Evolutionary conservation across 2,888 invertebrate species (phyloP).

Genomic region (Napeogenes sylphis): DNA sequence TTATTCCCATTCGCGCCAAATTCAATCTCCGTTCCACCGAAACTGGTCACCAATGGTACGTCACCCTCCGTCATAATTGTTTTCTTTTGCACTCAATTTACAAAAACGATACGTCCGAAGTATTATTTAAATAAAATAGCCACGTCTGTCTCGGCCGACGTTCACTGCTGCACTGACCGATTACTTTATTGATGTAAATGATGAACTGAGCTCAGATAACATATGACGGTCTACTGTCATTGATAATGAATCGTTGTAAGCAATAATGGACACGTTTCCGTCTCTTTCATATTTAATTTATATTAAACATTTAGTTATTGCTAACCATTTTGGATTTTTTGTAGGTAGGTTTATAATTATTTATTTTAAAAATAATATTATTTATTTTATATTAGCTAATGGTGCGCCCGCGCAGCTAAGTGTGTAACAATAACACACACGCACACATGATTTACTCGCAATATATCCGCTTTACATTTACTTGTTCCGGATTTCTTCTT

Average conservation of each 20-base stretch:
- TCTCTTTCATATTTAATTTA: slow-evolving; percentile 13
- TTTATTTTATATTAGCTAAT: slow-evolving; percentile 10
- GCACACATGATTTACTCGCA: slow-evolving; percentile 18
- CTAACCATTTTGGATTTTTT: background rate
- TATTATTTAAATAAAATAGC: slow-evolving; percentile 26
- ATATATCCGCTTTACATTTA: slow-evolving; percentile 25
- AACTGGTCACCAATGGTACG: slow-evolving; percentile 67
- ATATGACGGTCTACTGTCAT: slow-evolving; percentile 58
- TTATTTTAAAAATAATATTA: too few relatives aligned
- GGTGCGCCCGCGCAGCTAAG: slow-evolving; percentile 1
- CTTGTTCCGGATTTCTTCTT: slow-evolving; percentile 28
- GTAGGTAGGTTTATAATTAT: background rate
- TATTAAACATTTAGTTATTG: background rate
- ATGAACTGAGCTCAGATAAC: slow-evolving; percentile 62
- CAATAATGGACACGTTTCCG: slow-evolving; percentile 27
- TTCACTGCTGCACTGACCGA: slow-evolving; percentile 56
- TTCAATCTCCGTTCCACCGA: slow-evolving; percentile 65
- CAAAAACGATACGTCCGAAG: slow-evolving; percentile 28
- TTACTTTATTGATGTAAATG: slow-evolving; percentile 69
- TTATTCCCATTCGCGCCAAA: slow-evolving; percentile 65
- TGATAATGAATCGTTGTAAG: slow-evolving; percentile 59
- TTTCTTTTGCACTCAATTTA: slow-evolving; percentile 34
- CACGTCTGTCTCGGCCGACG: slow-evolving; percentile 41
- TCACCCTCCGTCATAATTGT: slow-evolving; percentile 69
- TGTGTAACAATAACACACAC: slow-evolving; percentile 8